phyloP scores from a whole-genome alignment of 1,140 invertebrate genomes.

The Pseudomyrmex flavicornis region DNA sequence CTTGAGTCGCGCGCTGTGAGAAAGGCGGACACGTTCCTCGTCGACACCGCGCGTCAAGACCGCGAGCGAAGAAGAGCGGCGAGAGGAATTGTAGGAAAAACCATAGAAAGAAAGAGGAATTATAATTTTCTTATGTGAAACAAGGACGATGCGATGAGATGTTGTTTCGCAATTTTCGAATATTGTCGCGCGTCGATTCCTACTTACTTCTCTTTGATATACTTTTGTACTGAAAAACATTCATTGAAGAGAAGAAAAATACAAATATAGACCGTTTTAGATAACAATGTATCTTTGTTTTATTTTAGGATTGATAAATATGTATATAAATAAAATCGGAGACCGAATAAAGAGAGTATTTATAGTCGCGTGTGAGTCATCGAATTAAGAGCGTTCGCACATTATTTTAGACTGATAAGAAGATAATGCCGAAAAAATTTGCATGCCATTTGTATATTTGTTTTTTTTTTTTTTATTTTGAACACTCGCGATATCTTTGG shows the following conservation, averaged over 20 bases:
- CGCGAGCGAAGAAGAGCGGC: conserved; percentile 42
- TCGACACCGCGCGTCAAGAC: conserved; percentile 52
- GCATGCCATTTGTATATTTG: neutral
- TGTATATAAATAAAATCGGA: neutral
- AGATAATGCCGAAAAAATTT: neutral
- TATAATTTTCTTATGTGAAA: conserved; percentile 57
- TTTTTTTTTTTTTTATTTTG: neutral
- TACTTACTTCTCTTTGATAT: neutral
- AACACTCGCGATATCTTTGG: neutral
- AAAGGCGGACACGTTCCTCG: conserved; percentile 76
- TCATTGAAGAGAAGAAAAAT: too few species aligned
- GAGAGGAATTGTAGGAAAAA: conserved; percentile 12
- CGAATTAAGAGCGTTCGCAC: conserved; percentile 6
- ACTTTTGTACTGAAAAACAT: too few species aligned
- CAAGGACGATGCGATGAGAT: neutral
- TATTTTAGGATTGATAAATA: neutral
- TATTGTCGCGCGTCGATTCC: too few species aligned
- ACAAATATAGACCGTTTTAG: neutral
- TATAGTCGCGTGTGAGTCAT: conserved; percentile 18
- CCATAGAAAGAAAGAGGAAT: conserved; percentile 1
- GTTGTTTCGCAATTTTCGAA: neutral
- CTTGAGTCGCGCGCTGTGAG: conserved; percentile 71
- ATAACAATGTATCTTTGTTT: neutral
- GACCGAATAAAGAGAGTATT: neutral
- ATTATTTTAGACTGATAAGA: neutral